phyloP scores from a whole-genome alignment of 2,113 vertebrate genomes.

The Psittacus erithacus region DNA sequence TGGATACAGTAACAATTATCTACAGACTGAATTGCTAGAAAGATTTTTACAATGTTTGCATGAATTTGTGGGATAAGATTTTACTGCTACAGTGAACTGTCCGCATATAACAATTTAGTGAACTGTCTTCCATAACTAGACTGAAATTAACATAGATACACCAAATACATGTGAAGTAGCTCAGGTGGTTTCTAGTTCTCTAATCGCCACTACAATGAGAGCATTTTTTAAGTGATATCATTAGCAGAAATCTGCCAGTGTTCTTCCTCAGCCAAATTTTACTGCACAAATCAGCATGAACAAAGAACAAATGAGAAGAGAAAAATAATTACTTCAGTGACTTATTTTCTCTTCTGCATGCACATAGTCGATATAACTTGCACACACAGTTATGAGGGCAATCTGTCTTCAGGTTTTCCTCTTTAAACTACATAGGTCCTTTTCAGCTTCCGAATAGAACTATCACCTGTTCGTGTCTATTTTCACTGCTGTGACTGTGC shows the following conservation, averaged over 20 bases:
- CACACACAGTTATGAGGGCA: not conserved
- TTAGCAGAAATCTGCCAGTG: not conserved
- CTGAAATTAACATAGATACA: not conserved
- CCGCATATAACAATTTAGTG: not conserved
- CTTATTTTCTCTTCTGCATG: not conserved
- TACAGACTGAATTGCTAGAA: not conserved
- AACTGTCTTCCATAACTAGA: not conserved
- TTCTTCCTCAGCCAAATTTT: slow-evolving; percentile 4
- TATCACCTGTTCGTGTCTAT: not conserved
- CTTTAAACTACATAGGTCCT: not conserved
- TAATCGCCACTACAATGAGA: not conserved
- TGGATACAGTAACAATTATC: slow-evolving; percentile 32
- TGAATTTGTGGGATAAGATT: not conserved
- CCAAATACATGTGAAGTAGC: not conserved
- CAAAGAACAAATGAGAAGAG: slow-evolving; percentile 13
- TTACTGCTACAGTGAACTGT: not conserved
- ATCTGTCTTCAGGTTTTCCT: not conserved
- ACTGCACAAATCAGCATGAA: not conserved
- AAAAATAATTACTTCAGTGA: not conserved
- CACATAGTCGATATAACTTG: not conserved
- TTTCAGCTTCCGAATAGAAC: not conserved
- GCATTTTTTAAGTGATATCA: slow-evolving; percentile 7
- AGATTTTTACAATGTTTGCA: slow-evolving; percentile 13
- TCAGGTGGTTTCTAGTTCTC: not conserved
- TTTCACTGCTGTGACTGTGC: not conserved